These are phyloP conservation scores for Polypterus senegalus DNA, from an alignment of 2,113 vertebrate species.

Conservation along the genomic window DNA sequence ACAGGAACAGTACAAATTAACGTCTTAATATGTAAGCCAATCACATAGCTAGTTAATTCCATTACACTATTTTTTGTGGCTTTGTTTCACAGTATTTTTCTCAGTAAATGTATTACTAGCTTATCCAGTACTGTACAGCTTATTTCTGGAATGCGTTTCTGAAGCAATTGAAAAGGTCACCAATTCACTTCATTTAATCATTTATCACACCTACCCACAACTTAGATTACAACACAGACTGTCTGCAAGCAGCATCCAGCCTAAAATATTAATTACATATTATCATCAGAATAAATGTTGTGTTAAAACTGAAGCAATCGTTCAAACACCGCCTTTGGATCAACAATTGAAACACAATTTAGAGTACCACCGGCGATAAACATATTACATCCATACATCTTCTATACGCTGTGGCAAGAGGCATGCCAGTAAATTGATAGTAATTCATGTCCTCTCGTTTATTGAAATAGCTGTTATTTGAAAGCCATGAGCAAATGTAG, in stretches of 20 bases:
- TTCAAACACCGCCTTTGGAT: neutral
- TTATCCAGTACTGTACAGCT: no score
- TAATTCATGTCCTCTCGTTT: slow-evolving; percentile 10
- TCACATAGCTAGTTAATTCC: no score
- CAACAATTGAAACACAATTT: neutral
- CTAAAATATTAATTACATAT: neutral
- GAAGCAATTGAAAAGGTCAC: no score
- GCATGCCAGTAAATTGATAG: neutral
- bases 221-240: no score
- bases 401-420: neutral
- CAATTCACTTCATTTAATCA: no score
- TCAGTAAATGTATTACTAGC: no score
- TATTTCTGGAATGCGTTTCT: no score
- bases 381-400: slow-evolving; percentile 3
- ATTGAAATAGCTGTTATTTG: slow-evolving; percentile 1
- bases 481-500: slow-evolving; percentile 12
- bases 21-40: no score
- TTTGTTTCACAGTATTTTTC: no score
- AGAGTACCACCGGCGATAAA: neutral
- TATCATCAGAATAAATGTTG: neutral
- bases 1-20: no score
- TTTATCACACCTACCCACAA: no score
- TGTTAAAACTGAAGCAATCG: neutral
- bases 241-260: neutral
- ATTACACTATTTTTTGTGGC: no score